These are phyloP conservation scores for Zaprionus ornatus DNA, from an alignment of 1,140 invertebrate species.

Conservation along the genomic window DNA sequence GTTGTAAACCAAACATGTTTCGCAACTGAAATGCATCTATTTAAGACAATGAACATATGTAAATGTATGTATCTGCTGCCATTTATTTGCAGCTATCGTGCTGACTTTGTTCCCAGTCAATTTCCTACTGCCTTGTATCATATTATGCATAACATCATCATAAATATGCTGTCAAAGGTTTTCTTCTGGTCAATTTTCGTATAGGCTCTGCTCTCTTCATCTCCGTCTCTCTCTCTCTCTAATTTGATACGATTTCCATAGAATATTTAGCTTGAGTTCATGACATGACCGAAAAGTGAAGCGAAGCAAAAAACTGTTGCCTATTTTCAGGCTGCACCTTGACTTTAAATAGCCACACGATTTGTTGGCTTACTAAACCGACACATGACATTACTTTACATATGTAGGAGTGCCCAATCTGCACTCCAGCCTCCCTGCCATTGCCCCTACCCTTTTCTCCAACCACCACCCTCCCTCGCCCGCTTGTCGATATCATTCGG, in stretches of 20 bases:
- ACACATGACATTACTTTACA: slow-evolving; percentile 38
- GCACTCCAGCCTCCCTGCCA: background rate
- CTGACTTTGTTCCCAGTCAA: background rate
- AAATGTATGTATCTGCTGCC: background rate
- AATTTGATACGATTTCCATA: background rate
- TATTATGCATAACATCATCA: slow-evolving; percentile 14
- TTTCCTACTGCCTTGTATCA: slow-evolving; percentile 1
- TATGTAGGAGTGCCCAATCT: slow-evolving; percentile 17
- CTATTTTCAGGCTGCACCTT: slow-evolving; percentile 29
- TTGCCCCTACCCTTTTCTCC: too few species aligned
- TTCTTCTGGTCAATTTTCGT: slow-evolving; percentile 4
- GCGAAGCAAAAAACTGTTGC: slow-evolving; percentile 13
- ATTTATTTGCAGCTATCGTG: background rate
- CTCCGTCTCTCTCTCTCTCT: background rate
- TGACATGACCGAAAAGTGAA: slow-evolving; percentile 1
- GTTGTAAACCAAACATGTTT: background rate
- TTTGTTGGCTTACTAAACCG: slow-evolving; percentile 33
- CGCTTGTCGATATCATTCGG: slow-evolving; percentile 7
- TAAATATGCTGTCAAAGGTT: background rate
- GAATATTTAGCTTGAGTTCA: slow-evolving; percentile 12
- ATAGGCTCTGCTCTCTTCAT: background rate
- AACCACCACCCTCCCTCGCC: too few species aligned
- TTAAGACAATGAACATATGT: background rate
- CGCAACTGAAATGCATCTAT: background rate
- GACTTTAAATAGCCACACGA: slow-evolving; percentile 36